phyloP scores from a whole-genome alignment of 2,888 invertebrate genomes.

The Liposcelis brunnea region DNA sequence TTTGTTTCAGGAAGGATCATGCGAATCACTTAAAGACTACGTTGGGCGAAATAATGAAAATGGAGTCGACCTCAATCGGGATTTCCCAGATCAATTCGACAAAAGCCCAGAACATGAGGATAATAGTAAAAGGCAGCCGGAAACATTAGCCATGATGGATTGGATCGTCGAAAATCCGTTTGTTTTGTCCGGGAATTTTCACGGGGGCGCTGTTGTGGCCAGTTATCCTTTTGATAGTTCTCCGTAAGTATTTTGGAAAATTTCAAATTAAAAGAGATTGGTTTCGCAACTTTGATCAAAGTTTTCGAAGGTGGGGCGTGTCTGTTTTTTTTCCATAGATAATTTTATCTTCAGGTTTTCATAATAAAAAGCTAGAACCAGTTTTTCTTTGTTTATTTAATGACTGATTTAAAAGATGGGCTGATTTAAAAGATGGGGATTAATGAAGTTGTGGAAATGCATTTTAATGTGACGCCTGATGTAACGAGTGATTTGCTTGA shows the following conservation, averaged over 20 bases:
- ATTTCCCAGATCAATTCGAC: conserved; percentile 83
- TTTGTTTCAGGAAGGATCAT: conserved; percentile 52
- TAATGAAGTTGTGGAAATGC: no score
- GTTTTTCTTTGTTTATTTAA: no score
- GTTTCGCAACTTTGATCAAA: background rate
- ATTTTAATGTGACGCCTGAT: no score
- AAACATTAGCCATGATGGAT: conserved; percentile 72
- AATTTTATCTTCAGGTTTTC: no score
- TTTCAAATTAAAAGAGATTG: background rate
- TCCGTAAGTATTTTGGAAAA: conserved; percentile 32
- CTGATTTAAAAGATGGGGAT: no score
- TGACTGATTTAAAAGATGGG: no score
- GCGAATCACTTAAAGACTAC: conserved; percentile 47
- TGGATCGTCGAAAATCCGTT: conserved; percentile 81
- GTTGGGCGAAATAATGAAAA: conserved; percentile 69
- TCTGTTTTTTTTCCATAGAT: background rate
- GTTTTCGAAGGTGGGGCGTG: no score
- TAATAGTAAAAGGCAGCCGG: conserved; percentile 53
- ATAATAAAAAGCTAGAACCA: no score
- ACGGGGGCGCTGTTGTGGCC: conserved; percentile 93
- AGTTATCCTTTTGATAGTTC: conserved; percentile 94
- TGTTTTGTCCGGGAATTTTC: conserved; percentile 84
- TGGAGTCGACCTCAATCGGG: conserved; percentile 68
- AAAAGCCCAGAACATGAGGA: conserved; percentile 30
- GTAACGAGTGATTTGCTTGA: no score